Evolutionary conservation across 1,140 invertebrate species (phyloP).

Genomic region (Thalassaphorura encarpata): DNA sequence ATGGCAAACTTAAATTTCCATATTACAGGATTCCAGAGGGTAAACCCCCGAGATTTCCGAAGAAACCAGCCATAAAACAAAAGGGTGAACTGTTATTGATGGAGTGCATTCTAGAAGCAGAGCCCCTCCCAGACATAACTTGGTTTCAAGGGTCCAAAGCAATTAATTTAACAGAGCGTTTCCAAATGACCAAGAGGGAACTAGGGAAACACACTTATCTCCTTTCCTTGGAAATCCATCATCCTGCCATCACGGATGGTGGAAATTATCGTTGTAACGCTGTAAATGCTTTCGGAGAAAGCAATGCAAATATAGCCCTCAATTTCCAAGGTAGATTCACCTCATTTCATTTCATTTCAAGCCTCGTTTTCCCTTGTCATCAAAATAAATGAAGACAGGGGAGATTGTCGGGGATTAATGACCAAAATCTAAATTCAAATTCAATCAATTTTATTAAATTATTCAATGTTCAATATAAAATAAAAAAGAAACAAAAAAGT

Average conservation of each 20-base stretch:
- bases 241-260: slow-evolving; percentile 88
- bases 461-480: too few species aligned
- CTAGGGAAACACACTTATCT: slow-evolving; percentile 80
- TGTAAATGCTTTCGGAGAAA: slow-evolving; percentile 95
- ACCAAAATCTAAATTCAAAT: too few species aligned
- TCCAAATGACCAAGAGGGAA: slow-evolving; percentile 75
- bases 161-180: slow-evolving; percentile 65
- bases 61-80: slow-evolving; percentile 93
- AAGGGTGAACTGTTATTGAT: slow-evolving; percentile 86
- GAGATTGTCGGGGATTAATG: too few species aligned
- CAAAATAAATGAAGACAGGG: too few species aligned
- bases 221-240: slow-evolving; percentile 81
- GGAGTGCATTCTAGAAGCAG: slow-evolving; percentile 90
- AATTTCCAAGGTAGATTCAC: slow-evolving; percentile 86
- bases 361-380: too few species aligned
- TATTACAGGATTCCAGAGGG: slow-evolving; percentile 82
- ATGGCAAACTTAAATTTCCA: too few species aligned
- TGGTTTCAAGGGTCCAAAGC: slow-evolving; percentile 84
- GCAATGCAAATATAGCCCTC: slow-evolving; percentile 98
- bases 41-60: slow-evolving; percentile 89
- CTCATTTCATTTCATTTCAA: not conserved
- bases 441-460: too few species aligned
- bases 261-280: slow-evolving; percentile 98
- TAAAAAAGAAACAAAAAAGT: too few species aligned
- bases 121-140: slow-evolving; percentile 87